These are phyloP conservation scores for Mus caroli DNA, from an alignment of 2,797 vertebrate genomes.

Conservation along the genomic window DNA sequence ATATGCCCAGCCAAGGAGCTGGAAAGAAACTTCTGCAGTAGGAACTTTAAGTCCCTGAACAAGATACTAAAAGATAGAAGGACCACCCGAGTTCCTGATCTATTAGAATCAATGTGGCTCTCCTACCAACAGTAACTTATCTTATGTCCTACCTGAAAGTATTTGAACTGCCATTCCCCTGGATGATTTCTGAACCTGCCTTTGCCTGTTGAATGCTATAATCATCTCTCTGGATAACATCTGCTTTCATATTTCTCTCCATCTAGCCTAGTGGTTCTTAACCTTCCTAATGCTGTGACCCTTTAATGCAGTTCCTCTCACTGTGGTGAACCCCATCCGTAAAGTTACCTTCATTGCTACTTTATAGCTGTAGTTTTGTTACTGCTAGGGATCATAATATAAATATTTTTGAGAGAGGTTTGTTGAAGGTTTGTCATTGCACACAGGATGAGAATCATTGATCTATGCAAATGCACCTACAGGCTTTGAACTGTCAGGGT, in stretches of 20 bases:
- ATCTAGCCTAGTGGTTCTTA: neutral
- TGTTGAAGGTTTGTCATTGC: neutral
- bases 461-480: neutral
- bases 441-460: neutral
- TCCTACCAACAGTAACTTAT: neutral
- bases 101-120: neutral
- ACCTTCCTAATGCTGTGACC: neutral
- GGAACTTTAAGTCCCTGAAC: neutral
- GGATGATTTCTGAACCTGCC: neutral
- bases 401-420: neutral
- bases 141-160: neutral
- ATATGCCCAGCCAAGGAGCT: neutral
- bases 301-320: neutral
- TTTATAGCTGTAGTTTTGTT: too few relatives aligned
- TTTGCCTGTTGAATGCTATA: neutral
- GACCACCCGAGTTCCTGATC: too few relatives aligned
- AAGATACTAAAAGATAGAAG: neutral
- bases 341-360: neutral
- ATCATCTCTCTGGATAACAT: neutral
- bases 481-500: neutral
- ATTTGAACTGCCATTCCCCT: neutral
- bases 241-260: conserved; percentile 12
- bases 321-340: neutral
- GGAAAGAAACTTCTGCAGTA: neutral
- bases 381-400: neutral